phyloP scores from a whole-genome alignment of 1,140 invertebrate genomes.

The Neodiprion lecontei region DNA sequence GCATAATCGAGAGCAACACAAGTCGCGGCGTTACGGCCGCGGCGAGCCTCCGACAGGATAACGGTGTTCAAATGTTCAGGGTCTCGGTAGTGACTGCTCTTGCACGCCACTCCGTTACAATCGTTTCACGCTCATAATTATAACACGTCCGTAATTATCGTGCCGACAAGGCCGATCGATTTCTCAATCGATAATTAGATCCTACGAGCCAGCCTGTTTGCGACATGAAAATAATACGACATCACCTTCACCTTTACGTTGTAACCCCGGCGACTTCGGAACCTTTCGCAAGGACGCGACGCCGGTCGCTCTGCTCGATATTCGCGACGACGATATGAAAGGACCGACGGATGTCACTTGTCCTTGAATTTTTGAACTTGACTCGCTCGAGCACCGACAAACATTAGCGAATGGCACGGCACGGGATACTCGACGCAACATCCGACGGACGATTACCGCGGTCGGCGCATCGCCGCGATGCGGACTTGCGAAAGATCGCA shows the following conservation, averaged over 20 bases:
- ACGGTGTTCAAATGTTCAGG: conserved; percentile 42
- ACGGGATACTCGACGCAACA: too few species aligned
- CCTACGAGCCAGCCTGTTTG: conserved; percentile 3
- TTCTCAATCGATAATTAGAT: conserved; percentile 42
- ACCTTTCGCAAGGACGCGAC: background rate
- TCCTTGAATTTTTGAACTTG: background rate
- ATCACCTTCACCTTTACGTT: conserved; percentile 10
- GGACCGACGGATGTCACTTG: background rate
- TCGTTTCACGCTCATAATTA: conserved; percentile 50
- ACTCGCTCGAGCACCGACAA: background rate
- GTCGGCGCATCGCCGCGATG: too few species aligned
- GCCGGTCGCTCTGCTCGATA: background rate
- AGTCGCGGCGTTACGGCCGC: conserved; percentile 5
- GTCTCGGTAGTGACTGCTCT: conserved; percentile 21
- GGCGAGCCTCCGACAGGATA: conserved; percentile 50
- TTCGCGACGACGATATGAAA: background rate
- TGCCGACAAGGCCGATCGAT: conserved; percentile 53
- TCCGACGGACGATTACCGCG: too few species aligned
- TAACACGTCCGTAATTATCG: conserved; percentile 61
- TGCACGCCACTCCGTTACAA: conserved; percentile 19
- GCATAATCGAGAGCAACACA: conserved; percentile 25
- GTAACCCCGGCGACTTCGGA: background rate
- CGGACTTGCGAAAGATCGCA: too few species aligned
- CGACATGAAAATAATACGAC: background rate
- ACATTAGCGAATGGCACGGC: too few species aligned